phyloP scores from a whole-genome alignment of 2,113 vertebrate genomes.

The Hippocampus guttulatus region DNA sequence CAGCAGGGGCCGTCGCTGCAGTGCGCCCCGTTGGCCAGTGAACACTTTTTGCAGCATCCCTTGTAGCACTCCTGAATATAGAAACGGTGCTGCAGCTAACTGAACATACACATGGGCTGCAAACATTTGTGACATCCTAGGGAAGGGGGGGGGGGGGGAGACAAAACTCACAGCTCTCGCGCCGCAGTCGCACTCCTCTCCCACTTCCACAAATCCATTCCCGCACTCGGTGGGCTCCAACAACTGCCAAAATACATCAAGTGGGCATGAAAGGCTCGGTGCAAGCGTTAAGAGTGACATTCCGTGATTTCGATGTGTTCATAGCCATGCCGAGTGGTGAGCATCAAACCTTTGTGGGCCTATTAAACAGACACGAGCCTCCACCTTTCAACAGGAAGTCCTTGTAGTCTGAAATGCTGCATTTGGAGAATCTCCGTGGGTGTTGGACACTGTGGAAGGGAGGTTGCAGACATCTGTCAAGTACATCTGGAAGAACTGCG shows the following conservation, averaged over 20 bases:
- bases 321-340: background rate
- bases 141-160: background rate
- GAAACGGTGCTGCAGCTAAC: slow-evolving; percentile 12
- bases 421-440: slow-evolving; percentile 92
- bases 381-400: slow-evolving; percentile 91
- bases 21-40: slow-evolving; percentile 91
- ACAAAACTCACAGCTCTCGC: slow-evolving; percentile 78
- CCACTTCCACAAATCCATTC: slow-evolving; percentile 93
- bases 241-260: slow-evolving; percentile 73
- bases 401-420: slow-evolving; percentile 92
- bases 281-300: background rate
- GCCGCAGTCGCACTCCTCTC: slow-evolving; percentile 96
- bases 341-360: slow-evolving; percentile 84
- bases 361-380: slow-evolving; percentile 94
- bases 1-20: slow-evolving; percentile 97
- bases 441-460: slow-evolving; percentile 79
- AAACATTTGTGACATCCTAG: slow-evolving; percentile 7
- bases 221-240: slow-evolving; percentile 90
- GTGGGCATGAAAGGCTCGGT: background rate
- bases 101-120: background rate
- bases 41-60: slow-evolving; percentile 96
- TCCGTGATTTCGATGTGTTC: background rate
- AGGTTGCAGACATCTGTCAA: slow-evolving; percentile 27
- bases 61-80: slow-evolving; percentile 85
- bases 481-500: background rate